Conservation (phyloP, 2,797 vertebrate genomes). For the Zenarchopterus dispar region DNA sequence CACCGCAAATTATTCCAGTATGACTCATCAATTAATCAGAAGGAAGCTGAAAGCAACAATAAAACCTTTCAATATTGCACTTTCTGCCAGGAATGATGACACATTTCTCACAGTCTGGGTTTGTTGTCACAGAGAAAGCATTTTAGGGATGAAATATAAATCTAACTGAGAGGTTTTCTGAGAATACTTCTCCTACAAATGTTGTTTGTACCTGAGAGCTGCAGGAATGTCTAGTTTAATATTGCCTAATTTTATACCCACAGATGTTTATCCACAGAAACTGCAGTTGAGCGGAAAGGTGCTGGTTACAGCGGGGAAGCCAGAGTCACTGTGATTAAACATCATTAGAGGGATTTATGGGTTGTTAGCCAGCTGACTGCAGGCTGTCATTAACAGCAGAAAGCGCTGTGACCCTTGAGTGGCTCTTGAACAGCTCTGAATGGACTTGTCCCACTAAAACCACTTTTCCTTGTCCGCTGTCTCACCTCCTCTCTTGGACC, state of each 20-base stretch:
- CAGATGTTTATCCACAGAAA: slow-evolving; percentile 36
- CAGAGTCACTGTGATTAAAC: slow-evolving; percentile 52
- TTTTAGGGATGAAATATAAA: slow-evolving; percentile 25
- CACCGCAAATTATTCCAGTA: not conserved
- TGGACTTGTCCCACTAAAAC: too few species aligned
- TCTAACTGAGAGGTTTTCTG: slow-evolving; percentile 31
- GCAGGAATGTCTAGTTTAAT: slow-evolving; percentile 24
- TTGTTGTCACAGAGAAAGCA: slow-evolving; percentile 34
- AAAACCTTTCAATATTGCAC: slow-evolving; percentile 22
- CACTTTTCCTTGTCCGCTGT: slow-evolving; percentile 6
- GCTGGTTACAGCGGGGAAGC: slow-evolving; percentile 26
- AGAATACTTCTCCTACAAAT: slow-evolving; percentile 27
- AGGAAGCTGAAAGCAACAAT: slow-evolving; percentile 23
- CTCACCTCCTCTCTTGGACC: slow-evolving; percentile 23
- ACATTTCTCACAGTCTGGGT: slow-evolving; percentile 32
- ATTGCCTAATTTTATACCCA: slow-evolving; percentile 19
- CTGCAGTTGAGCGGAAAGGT: slow-evolving; percentile 32
- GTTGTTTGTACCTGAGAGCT: slow-evolving; percentile 10
- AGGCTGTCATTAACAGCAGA: slow-evolving; percentile 48
- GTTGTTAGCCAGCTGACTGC: slow-evolving; percentile 62
- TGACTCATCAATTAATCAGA: slow-evolving; percentile 24
- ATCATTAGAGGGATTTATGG: slow-evolving; percentile 69
- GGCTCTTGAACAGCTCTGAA: slow-evolving; percentile 20
- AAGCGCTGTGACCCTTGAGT: slow-evolving; percentile 45
- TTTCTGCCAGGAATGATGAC: slow-evolving; percentile 17